Base-by-base conservation (phyloP, 2,797 vertebrate species). In the Bovichtus diacanthus region DNA sequence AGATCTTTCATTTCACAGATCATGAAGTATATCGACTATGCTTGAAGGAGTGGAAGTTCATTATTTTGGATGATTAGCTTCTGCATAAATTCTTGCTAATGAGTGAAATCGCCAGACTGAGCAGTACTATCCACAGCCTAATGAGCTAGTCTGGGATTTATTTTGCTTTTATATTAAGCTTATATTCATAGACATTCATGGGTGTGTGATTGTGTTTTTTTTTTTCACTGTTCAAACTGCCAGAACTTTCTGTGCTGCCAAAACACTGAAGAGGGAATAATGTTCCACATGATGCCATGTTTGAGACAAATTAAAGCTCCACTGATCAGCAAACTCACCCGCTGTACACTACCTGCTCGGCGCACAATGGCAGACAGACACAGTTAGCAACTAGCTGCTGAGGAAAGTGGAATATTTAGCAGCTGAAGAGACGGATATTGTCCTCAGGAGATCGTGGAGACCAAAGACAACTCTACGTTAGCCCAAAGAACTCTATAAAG, bases 21-120 rank as follows among this genome's bases (percentile, higher is more conserved):
- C 46, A 54, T 47, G 61, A 59, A 29, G 23, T 79, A 46, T 25
- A 80, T 84, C 19, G 54, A 70, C 70, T 63, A 0, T 27, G 54
- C 76, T 70, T 21, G 50, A 64, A 78, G 60, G 21, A 61, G 34
- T 27, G 53, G 68, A 78, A 50, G 66, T 80, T 68, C 49, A 59
- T 74, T 72, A 76, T 85, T 87, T 69, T 41, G 69, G 62, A 63
- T 64, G 83, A 88, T 83, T 87, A 69, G 76, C 67, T 1, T 66
- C 70, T 46, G 63, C 83, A 88, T 78, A 78, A 61, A 84, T 86
- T 80, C 54, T 31, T 18, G 34, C 70, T 81, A 87, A 88, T 85
- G 76, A 87, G 66, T 16, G 21, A 80, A 87, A 84, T 63, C 23
- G 46, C 1, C 72, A 82, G 70, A 68, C 55, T 51, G 76, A 67